Evolutionary conservation across 1,140 invertebrate species (phyloP).

Genomic region (Drosophila pseudoananassae): DNA sequence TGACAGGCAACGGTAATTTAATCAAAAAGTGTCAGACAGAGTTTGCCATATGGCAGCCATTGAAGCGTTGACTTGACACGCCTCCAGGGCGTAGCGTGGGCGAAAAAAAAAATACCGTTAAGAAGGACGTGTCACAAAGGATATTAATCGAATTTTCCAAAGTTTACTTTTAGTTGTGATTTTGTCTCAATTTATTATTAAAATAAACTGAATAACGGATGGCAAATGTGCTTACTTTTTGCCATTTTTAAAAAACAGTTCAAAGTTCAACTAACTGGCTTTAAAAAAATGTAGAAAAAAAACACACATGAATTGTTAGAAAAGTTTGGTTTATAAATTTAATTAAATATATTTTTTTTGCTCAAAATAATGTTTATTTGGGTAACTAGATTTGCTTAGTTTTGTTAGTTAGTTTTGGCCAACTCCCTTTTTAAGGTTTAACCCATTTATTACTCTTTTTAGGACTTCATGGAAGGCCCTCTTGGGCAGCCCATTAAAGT

Average conservation of each 20-base stretch:
- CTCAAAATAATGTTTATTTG: too few relatives aligned
- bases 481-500: constrained; percentile 45
- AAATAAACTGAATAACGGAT: too few relatives aligned
- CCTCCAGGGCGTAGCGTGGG: not conserved
- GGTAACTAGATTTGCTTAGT: too few relatives aligned
- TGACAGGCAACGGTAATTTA: constrained; percentile 60
- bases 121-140: constrained; percentile 11
- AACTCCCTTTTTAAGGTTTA: not conserved
- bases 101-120: constrained; percentile 19
- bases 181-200: too few relatives aligned
- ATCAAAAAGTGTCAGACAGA: constrained; percentile 56
- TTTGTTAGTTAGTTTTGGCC: too few relatives aligned
- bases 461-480: not conserved
- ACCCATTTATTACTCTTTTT: not conserved
- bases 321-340: too few relatives aligned
- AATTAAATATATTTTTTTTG: too few relatives aligned
- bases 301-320: too few relatives aligned
- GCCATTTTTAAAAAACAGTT: too few relatives aligned
- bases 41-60: constrained; percentile 52
- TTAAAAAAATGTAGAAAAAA: too few relatives aligned
- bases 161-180: not conserved
- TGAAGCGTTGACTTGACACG: constrained; percentile 28
- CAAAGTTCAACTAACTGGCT: too few relatives aligned
- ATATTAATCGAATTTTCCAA: constrained; percentile 5
- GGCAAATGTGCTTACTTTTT: too few relatives aligned